These are phyloP conservation scores for Egretta garzetta DNA, from an alignment of 2,113 vertebrate species.

Conservation along the genomic window DNA sequence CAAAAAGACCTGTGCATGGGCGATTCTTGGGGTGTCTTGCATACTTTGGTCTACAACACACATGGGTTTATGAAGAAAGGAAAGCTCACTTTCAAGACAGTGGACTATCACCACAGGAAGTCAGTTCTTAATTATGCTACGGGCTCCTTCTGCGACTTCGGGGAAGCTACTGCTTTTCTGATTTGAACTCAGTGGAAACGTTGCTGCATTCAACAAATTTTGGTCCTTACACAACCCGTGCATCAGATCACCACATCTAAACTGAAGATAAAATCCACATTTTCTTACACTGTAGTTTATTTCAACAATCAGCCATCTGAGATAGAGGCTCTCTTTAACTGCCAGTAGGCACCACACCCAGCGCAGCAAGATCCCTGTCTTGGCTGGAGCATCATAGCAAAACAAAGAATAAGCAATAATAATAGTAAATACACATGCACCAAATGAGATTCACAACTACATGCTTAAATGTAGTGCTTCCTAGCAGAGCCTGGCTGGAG, in stretches of 20 bases:
- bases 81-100: not conserved
- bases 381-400: not conserved
- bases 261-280: fast-evolving
- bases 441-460: not conserved
- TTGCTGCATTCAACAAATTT: not conserved
- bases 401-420: not conserved
- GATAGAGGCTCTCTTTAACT: not conserved
- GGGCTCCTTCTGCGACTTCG: not conserved
- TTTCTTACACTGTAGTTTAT: not conserved
- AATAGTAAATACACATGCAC: not conserved
- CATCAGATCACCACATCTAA: not conserved
- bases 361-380: not conserved
- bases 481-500: not conserved
- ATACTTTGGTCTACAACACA: fast-evolving
- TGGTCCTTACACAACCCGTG: fast-evolving
- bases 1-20: not conserved
- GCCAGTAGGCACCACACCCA: not conserved
- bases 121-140: not conserved
- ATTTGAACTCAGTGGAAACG: not conserved
- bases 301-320: not conserved
- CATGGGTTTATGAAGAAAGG: not conserved
- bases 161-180: not conserved
- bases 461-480: not conserved
- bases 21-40: not conserved
- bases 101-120: not conserved